These are phyloP conservation scores for Chiroxiphia lanceolata DNA, from an alignment of 2,797 vertebrate species.

Conservation along the genomic window DNA sequence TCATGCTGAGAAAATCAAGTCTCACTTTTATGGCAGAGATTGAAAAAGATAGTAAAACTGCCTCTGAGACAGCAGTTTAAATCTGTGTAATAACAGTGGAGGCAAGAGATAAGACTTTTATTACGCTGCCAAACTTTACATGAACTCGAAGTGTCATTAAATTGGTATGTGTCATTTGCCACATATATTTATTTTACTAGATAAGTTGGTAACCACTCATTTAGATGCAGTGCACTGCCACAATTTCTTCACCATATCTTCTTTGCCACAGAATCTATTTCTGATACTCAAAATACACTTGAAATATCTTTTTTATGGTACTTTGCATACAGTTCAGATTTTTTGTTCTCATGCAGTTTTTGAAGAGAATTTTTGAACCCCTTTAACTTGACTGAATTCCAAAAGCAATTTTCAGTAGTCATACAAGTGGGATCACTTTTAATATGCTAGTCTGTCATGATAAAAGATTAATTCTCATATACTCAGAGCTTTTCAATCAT, in stretches of 20 bases:
- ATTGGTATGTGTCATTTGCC: constrained; percentile 82
- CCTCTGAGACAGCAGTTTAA: constrained; percentile 84
- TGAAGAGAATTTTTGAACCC: not conserved
- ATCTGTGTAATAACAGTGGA: constrained; percentile 84
- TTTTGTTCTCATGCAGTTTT: not conserved
- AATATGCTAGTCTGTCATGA: constrained; percentile 53
- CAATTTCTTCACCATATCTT: constrained; percentile 49
- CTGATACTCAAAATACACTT: not conserved
- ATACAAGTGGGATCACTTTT: constrained; percentile 39
- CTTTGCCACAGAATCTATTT: constrained; percentile 27
- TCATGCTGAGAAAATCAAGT: constrained; percentile 89
- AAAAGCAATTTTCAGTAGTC: constrained; percentile 45
- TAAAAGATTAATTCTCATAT: constrained; percentile 57
- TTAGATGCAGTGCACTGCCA: constrained; percentile 57
- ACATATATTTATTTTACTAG: constrained; percentile 83
- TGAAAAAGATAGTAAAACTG: constrained; percentile 87
- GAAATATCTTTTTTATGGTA: not conserved
- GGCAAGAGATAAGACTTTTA: constrained; percentile 90
- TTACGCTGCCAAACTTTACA: constrained; percentile 86
- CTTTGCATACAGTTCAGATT: constrained; percentile 1
- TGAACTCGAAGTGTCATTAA: constrained; percentile 84
- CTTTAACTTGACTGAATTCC: constrained; percentile 22
- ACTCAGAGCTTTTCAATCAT: constrained; percentile 57
- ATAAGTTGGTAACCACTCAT: constrained; percentile 78
- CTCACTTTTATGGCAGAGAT: constrained; percentile 85